Evolutionary conservation across 2,113 vertebrate species (phyloP), one percentile per base, ranked within the genome.

Genomic region (Piaya cayana): DNA sequence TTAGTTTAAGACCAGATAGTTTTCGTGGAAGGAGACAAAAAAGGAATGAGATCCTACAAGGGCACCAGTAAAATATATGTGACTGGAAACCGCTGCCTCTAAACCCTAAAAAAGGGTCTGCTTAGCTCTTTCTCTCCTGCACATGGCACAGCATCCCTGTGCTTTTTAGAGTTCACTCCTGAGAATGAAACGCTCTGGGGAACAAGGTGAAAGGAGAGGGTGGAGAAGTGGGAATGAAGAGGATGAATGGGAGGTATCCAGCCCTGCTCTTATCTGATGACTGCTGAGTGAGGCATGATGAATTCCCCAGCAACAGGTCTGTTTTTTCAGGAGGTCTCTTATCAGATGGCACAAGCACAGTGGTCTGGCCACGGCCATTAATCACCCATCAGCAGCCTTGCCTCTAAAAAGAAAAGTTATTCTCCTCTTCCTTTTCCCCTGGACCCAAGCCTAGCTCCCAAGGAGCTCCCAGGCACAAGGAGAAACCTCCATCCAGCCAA

Each of bases 241-340:
- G 81, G 92, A 95, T 94, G 96, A 94, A 96, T 95, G 95, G 82
- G 93, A 87, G 0, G 5, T 68, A 84, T 76, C 88, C 82, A 96
- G 50, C 82, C 77, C 43, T 0, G 4, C 77, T 95, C 87, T 95
- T 95, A 95, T 95, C 95, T 85, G 95, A 94, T 95, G 90, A 75
- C 91, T 88, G 95, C 85, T 95, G 93, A 76, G 95, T 92, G 96
- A 94, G 88, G 95, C 90, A 45, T 89, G 95, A 96, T 92, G 81
- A 91, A 95, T 95, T 96, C 94, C 85, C 83, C 90, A 92, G 82
- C 95, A 96, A 94, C 93, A 95, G 96, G 95, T 95, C 93, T 96
- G 85, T 88, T 96, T 94, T 96, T 92, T 90, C 95, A 96, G 96
- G 94, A 95, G 95, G 93, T 79, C 56, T 86, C 93, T 97, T 95